Base-by-base conservation (phyloP, 1,140 invertebrate species). In the Adelges cooleyi region DNA sequence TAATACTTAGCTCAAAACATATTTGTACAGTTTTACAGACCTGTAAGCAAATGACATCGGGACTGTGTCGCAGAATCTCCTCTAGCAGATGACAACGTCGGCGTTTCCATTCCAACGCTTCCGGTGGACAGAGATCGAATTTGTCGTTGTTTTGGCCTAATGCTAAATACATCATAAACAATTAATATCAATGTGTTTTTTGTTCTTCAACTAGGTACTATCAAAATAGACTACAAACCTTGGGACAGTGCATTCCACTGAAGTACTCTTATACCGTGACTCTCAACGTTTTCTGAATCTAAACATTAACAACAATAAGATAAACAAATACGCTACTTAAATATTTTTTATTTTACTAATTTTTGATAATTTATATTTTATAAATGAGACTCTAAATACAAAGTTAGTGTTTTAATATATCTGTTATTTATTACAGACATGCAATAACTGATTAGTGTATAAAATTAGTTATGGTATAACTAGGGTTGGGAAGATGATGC, bases 221-320 rank as follows among this genome's bases (percentile, higher is more conserved):
- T 33, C 29, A 33, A 33, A 33, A 10, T 40, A n/a, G n/a, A n/a
- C n/a, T 48, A 22, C 44, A 48, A 22, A 22, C 86, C 83, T 80
- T 88, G 85, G 15, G 86, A 84, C 6, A 88, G 74, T 68, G 87
- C 79, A 72, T 88, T 88, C 86, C 86, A 88, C 69, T 87, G 86
- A 69, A 88, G 77, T 18, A 88, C 70, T 68, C 85, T 76, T 65
- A 87, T n/a, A 65, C 18, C n/a, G 46, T 62, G 44, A 17, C 25
- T 42, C 18, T 62, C 56, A 3, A 46, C 8, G 17, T 25, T 62
- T 23, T 48, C 17, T 29, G 42, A 11, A 3, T 62, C 56, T 62
- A 62, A 48, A 62, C 27, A 33, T 33, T 33, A 33, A 33, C 5
- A 33, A 33, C 11, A 11, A n/a, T n/a, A n/a, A n/a, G n/a, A n/a